Base-by-base conservation (phyloP, 1,140 invertebrate species). In the Idris sp. region DNA sequence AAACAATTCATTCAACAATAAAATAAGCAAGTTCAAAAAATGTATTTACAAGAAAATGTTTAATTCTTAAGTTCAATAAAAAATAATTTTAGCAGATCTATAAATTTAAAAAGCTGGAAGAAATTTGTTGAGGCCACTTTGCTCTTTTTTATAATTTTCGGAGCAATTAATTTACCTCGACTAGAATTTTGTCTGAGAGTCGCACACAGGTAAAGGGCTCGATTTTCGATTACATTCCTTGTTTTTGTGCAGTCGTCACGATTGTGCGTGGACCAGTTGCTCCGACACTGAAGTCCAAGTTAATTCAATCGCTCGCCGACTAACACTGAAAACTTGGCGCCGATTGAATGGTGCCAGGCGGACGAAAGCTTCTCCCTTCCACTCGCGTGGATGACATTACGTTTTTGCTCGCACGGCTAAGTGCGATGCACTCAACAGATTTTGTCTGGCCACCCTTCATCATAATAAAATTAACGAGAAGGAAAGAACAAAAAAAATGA, bases 271-370 rank as follows among this genome's bases (percentile, higher is more conserved):
- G 84, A 85, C 84, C 81, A 84, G 82, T 84, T 81, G 81, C 84
- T 85, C 84, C 83, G 83, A 86, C 79, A 81, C 84, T 82, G 81
- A 83, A 85, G 78, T 84, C 81, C 83, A 79, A 79, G 77, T 78
- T 64, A 53, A 49, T 64, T 48, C 54, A 76, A 62, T 78, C 53
- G 75, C 41, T 49, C 72, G 56, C 36, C 64, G 51, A 80, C 80
- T 76, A 76, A 18, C 77, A 74, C 44, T 49, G 59, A 62, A 10
- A 25, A 36, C 15, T 3, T 25, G 36, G 28, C 19, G 40, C 48
- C 48, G 31, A 54, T 44, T 65, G 36, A 54, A 59, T 41, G 28
- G 31, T 6, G 3, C 33, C 1, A 49, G 40, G 25, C 7, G 48
- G 36, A 38, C 54, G 41, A 48, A 61, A 61, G 19, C 48, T 46